These are phyloP conservation scores for Cynoglossus semilaevis DNA, from an alignment of 2,113 vertebrate genomes.

Conservation along the genomic window DNA sequence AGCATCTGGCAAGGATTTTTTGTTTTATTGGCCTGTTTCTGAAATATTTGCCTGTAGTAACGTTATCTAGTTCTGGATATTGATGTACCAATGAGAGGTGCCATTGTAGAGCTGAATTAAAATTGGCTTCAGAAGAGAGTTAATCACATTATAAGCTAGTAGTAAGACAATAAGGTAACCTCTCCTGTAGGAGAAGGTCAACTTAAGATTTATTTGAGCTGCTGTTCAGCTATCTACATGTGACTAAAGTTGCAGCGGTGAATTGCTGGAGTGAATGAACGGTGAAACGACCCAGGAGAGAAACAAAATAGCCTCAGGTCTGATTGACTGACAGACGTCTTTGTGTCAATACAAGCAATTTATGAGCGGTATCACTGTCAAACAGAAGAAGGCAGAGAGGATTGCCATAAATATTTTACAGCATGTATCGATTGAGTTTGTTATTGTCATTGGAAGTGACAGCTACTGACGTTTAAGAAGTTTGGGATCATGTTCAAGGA, in stretches of 20 bases:
- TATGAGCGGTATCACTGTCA: background rate
- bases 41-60: too few relatives aligned
- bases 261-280: too few relatives aligned
- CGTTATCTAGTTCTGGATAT: too few relatives aligned
- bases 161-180: too few relatives aligned
- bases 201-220: background rate
- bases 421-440: background rate
- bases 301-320: background rate
- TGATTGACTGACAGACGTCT: constrained; percentile 3
- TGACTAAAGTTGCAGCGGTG: background rate
- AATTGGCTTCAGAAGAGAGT: too few relatives aligned
- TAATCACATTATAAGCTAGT: too few relatives aligned
- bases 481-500: background rate
- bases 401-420: constrained; percentile 1
- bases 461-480: background rate
- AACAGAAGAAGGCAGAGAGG: background rate
- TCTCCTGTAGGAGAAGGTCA: too few relatives aligned
- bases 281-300: constrained; percentile 2
- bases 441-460: background rate
- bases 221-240: background rate
- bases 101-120: too few relatives aligned
- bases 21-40: too few relatives aligned
- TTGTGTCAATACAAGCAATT: background rate
- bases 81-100: too few relatives aligned
- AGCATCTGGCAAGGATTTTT: too few relatives aligned